These are phyloP conservation scores for Diplodus puntazzo DNA, from an alignment of 2,797 vertebrate species.

Conservation along the genomic window DNA sequence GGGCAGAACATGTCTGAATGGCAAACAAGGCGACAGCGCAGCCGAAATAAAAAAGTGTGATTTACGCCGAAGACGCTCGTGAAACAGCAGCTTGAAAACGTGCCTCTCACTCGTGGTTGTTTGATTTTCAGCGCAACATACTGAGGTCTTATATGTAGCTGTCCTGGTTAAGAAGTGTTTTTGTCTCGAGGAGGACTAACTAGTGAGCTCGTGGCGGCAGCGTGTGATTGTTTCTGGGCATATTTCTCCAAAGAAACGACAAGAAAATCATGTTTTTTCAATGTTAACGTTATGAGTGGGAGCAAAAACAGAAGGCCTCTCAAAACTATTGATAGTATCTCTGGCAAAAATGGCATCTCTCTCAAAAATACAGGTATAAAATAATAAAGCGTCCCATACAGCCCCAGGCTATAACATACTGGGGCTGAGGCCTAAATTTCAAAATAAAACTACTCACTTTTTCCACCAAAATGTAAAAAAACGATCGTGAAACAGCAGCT, in stretches of 20 bases:
- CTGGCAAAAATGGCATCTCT: background rate
- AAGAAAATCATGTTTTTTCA: background rate
- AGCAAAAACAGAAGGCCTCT: background rate
- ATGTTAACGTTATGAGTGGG: background rate
- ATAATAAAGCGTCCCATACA: background rate
- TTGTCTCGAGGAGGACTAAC: background rate
- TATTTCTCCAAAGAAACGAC: background rate
- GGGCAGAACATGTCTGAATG: slow-evolving; percentile 63
- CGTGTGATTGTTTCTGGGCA: background rate
- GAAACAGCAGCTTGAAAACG: slow-evolving; percentile 15
- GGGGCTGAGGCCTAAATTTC: background rate
- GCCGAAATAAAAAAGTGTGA: slow-evolving; percentile 1
- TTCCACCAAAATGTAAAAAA: background rate
- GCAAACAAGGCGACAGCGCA: slow-evolving; percentile 57
- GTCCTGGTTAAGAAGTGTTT: background rate
- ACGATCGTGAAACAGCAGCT: too few species aligned
- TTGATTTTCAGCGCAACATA: background rate
- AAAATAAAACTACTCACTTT: background rate
- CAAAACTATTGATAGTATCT: background rate
- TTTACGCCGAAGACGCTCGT: slow-evolving; percentile 10
- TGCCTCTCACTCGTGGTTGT: slow-evolving; percentile 3
- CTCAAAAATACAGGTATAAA: background rate
- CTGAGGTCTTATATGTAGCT: background rate
- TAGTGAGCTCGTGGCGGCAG: background rate
- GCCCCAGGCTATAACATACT: background rate